Conservation (phyloP, 2,888 invertebrate species). For the Stenurella melanura region DNA sequence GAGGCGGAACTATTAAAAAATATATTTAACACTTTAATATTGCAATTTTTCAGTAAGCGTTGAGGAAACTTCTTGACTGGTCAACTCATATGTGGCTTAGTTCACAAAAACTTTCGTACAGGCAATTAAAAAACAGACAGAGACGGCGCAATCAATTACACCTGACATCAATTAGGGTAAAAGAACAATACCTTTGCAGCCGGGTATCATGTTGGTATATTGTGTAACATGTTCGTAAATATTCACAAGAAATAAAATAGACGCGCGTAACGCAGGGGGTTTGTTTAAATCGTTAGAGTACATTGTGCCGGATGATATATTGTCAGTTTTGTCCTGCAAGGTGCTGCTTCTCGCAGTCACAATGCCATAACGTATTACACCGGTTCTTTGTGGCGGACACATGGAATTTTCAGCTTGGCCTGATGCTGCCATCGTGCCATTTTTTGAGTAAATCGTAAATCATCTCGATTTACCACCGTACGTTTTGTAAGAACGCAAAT, state of each 20-base stretch:
- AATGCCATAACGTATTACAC: slow-evolving; percentile 71
- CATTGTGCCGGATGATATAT: slow-evolving; percentile 72
- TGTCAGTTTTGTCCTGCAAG: slow-evolving; percentile 71
- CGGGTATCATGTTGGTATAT: slow-evolving; percentile 25
- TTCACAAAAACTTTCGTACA: not conserved
- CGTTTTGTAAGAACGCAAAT: not conserved
- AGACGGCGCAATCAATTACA: slow-evolving; percentile 27
- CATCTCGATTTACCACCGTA: slow-evolving; percentile 44
- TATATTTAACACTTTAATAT: too few relatives aligned
- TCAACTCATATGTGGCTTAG: not conserved
- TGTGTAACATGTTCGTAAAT: slow-evolving; percentile 32
- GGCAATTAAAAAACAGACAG: slow-evolving; percentile 9
- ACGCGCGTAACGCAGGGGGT: slow-evolving; percentile 70
- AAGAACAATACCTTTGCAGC: slow-evolving; percentile 34
- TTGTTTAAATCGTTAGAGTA: slow-evolving; percentile 72
- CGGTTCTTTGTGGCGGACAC: slow-evolving; percentile 70
- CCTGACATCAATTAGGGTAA: slow-evolving; percentile 30
- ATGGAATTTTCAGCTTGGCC: slow-evolving; percentile 64
- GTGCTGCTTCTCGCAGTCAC: slow-evolving; percentile 70
- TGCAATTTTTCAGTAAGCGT: too few relatives aligned
- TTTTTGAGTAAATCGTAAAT: slow-evolving; percentile 45
- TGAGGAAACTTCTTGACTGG: not conserved
- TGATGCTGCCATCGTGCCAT: slow-evolving; percentile 40
- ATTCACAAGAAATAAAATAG: slow-evolving; percentile 45
- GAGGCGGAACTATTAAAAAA: too few relatives aligned